Evolutionary conservation across 2,888 invertebrate genomes (phyloP).

Genomic region (Agrilus cyanescens): DNA sequence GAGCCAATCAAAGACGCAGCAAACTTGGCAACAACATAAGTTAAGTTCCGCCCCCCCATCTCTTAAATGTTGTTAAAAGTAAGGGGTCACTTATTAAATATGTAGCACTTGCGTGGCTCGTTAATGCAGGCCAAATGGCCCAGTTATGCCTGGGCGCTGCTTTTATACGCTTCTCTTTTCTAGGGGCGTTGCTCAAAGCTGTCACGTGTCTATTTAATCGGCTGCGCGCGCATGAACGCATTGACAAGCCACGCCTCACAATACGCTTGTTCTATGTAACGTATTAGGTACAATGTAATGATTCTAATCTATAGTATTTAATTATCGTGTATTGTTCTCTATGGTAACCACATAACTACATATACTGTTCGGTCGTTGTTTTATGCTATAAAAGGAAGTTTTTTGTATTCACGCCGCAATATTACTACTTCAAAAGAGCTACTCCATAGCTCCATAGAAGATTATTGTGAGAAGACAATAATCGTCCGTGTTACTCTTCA

Average conservation of each 20-base stretch:
- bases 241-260: background rate
- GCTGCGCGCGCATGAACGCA: background rate
- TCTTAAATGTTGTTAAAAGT: background rate
- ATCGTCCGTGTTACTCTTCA: constrained; percentile 33
- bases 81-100: too few relatives aligned
- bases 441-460: constrained; percentile 25
- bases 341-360: constrained; percentile 7
- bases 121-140: too few relatives aligned
- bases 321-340: constrained; percentile 9
- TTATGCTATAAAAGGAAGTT: constrained; percentile 18
- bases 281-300: too few relatives aligned
- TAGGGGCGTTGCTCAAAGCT: too few relatives aligned
- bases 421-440: constrained; percentile 20
- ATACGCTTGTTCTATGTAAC: too few relatives aligned
- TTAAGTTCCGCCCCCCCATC: too few relatives aligned
- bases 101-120: too few relatives aligned
- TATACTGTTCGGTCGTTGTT: constrained; percentile 25
- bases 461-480: constrained; percentile 41
- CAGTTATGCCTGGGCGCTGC: too few relatives aligned
- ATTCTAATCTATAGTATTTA: too few relatives aligned
- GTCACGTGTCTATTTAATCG: too few relatives aligned
- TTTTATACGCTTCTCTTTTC: too few relatives aligned
- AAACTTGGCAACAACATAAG: constrained; percentile 19
- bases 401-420: constrained; percentile 24
- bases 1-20: constrained; percentile 39